A percentile compares a stretch with the other conserved stretches of the same genome.
phyloP scores from a whole-genome alignment of 2,888 invertebrate species.

The Agrotis clavis region DNA sequence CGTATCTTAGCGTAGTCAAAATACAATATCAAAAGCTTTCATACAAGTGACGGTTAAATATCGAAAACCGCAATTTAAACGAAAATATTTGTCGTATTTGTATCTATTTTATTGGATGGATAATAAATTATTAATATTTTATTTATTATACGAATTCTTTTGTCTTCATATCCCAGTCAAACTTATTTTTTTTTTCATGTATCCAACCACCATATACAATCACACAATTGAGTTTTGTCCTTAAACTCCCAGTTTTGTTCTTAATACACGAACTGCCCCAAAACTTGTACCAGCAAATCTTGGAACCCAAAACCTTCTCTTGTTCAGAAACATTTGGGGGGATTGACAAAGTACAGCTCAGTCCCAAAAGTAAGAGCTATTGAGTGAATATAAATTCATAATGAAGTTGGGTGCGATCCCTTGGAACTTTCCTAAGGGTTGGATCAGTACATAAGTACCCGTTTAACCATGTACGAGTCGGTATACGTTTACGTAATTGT shows the following conservation, averaged over 20 bases:
- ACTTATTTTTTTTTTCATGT: no score
- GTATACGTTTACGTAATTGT: conserved; percentile 44
- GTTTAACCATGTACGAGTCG: conserved; percentile 47
- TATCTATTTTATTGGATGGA: no score
- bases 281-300: conserved; percentile 18
- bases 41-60: no score
- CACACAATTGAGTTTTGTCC: background rate
- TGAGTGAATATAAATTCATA: conserved; percentile 87
- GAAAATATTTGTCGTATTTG: no score
- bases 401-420: conserved; percentile 77
- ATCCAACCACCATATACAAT: background rate
- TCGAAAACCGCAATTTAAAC: no score
- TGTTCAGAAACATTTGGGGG: conserved; percentile 67
- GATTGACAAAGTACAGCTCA: conserved; percentile 74
- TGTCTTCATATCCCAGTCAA: background rate
- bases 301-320: conserved; percentile 30
- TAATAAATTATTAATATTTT: no score
- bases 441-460: conserved; percentile 53
- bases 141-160: background rate
- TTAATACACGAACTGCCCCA: background rate
- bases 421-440: conserved; percentile 68
- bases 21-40: no score
- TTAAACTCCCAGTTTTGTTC: background rate
- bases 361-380: conserved; percentile 74
- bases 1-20: no score